These are phyloP conservation scores for Prunella strophiata DNA, from an alignment of 2,797 vertebrate genomes.

Conservation along the genomic window DNA sequence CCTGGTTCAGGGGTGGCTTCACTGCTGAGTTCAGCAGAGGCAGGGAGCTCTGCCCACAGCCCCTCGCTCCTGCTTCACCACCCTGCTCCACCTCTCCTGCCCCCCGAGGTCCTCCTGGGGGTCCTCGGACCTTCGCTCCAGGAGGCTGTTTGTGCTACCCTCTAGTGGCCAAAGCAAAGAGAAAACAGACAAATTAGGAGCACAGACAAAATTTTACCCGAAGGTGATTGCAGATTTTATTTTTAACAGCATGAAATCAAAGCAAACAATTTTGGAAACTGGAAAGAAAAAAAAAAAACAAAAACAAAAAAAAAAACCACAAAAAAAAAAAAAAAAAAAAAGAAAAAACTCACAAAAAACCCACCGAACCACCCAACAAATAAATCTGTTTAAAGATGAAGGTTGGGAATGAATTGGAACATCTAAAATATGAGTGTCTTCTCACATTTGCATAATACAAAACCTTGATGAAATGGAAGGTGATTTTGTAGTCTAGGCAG, in stretches of 20 bases:
- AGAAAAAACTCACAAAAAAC: not conserved
- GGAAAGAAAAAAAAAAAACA: not conserved
- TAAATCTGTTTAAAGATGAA: conserved; percentile 10
- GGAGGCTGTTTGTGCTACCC: conserved; percentile 57
- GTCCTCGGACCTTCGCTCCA: not conserved
- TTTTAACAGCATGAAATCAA: not conserved
- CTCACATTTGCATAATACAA: conserved; percentile 24
- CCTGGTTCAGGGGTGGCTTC: not conserved
- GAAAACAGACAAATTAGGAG: not conserved
- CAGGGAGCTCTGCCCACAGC: not conserved
- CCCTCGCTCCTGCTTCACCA: not conserved
- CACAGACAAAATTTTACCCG: not conserved
- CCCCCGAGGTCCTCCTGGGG: not conserved
- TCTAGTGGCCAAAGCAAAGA: conserved; percentile 46
- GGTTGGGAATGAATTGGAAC: not conserved
- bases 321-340: not conserved
- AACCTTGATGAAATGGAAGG: conserved; percentile 41
- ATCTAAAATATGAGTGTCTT: not conserved
- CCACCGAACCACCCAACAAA: not conserved
- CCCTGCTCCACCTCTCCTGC: too few relatives aligned
- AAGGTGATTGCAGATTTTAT: not conserved
- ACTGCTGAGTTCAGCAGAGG: not conserved
- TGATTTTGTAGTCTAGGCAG: conserved; percentile 16
- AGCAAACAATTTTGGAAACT: not conserved
- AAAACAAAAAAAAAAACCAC: not conserved